Percentiles rank a stretch among this genome's conserved stretches.
phyloP scores from a whole-genome alignment of 2,888 invertebrate genomes.

The Galerucella pusilla region DNA sequence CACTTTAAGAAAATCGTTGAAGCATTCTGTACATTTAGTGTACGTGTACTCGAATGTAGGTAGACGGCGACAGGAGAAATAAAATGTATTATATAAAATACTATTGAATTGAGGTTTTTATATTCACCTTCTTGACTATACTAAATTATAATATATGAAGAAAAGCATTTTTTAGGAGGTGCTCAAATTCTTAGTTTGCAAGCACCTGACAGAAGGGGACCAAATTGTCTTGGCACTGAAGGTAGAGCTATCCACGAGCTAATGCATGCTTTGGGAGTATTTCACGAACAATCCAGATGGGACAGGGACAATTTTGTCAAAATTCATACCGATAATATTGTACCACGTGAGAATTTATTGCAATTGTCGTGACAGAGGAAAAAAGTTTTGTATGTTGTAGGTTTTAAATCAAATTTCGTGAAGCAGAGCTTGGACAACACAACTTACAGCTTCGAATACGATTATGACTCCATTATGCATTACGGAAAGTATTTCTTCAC shows the following conservation, averaged over 20 bases:
- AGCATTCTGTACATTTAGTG: too few species aligned
- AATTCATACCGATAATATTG: constrained; percentile 76
- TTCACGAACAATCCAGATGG: constrained; percentile 82
- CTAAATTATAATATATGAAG: too few species aligned
- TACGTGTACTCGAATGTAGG: too few species aligned
- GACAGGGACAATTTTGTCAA: constrained; percentile 79
- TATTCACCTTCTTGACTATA: too few species aligned
- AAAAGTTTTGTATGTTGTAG: constrained; percentile 60
- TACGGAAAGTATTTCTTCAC: constrained; percentile 77
- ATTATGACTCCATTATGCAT: constrained; percentile 84
- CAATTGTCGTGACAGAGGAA: background rate
- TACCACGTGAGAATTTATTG: constrained; percentile 66
- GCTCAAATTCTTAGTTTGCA: constrained; percentile 79
- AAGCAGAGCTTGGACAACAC: constrained; percentile 74
- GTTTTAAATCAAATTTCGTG: constrained; percentile 73
- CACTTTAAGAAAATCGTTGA: too few species aligned
- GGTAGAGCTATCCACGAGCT: constrained; percentile 84
- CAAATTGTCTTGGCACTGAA: constrained; percentile 74
- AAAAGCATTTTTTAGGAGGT: constrained; percentile 66
- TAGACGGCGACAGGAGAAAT: too few species aligned
- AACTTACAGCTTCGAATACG: constrained; percentile 77
- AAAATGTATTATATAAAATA: too few species aligned
- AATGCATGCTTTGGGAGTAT: constrained; percentile 84
- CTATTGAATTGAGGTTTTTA: too few species aligned
- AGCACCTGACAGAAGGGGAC: constrained; percentile 70